Base-by-base conservation (phyloP, 2,888 invertebrate species). In the Cordilura impudica region DNA sequence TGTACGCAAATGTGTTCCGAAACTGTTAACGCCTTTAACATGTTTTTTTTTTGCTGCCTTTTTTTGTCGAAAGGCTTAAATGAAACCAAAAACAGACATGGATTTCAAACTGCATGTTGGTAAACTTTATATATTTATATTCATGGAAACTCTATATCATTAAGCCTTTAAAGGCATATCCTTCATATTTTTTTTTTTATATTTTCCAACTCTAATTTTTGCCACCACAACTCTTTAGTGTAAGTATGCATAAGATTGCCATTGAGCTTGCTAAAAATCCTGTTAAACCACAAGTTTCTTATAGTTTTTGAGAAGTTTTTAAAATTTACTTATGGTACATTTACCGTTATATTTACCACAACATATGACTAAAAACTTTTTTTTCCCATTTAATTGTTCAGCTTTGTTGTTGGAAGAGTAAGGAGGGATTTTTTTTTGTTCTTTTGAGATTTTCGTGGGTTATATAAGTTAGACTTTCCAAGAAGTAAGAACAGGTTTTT, bases 261-360 rank as follows among this genome's bases (percentile, higher is more conserved):
- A 61, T 56, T 43, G 51, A 56, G 63, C 67, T 56, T 75, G 81
- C 75, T 74, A 69, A 71, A 49, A 67, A 63, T 58, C 23, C 60
- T 72, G 77, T 78, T 67, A 81, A 78, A 54, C 78, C 78, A 53
- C 74, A 75, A 65, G 18, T 69, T 26, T 58, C 12, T 58, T 63
- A 2, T 12, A 12, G 2, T 39, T 4, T 39, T 2, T 4, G 2
- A 2, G 4, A n/a, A n/a, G 12, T 39, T 39, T 39, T 39, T 14
- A 2, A n/a, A n/a, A 39, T 8, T 12, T 12, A 35, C 4, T 12
- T n/a, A n/a, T n/a, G n/a, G n/a, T n/a, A n/a, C n/a, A n/a, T n/a
- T n/a, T n/a, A n/a, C n/a, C n/a, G n/a, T n/a, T n/a, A n/a, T n/a
- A n/a, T n/a, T n/a, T n/a, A n/a, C n/a, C n/a, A n/a, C n/a, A n/a